Percentiles rank a stretch among this genome's conserved stretches.
Conservation (phyloP, 2,888 invertebrate genomes). For the Heliconius hortense region DNA sequence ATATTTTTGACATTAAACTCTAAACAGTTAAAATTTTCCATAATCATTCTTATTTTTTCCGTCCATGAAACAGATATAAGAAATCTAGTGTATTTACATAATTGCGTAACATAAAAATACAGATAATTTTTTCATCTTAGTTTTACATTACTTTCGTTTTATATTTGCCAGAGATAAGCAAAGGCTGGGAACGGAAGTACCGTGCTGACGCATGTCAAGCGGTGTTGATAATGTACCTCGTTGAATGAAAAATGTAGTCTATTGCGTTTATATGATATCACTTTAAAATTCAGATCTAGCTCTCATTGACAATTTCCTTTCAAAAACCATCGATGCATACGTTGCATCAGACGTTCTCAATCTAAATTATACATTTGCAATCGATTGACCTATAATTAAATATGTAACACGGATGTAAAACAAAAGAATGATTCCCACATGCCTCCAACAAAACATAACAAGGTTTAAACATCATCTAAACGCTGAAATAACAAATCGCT, state of each 20-base stretch:
- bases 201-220: conserved; percentile 62
- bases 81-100: conserved; percentile 46
- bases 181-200: conserved; percentile 74
- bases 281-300: not conserved
- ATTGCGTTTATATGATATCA: conserved; percentile 23
- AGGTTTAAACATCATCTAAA: conserved; percentile 75
- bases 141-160: conserved; percentile 64
- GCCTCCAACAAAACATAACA: conserved; percentile 78
- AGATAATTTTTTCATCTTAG: conserved; percentile 52
- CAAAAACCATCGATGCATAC: not conserved
- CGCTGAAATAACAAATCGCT: conserved; percentile 80
- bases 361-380: not conserved
- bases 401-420: conserved; percentile 75
- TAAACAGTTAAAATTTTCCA: conserved; percentile 16
- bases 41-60: conserved; percentile 20
- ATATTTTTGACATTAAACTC: not conserved
- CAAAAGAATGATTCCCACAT: conserved; percentile 82
- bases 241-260: conserved; percentile 43
- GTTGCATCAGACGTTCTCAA: not conserved
- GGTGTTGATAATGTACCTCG: conserved; percentile 54
- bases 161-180: conserved; percentile 73
- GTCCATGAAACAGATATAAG: conserved; percentile 27
- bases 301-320: not conserved
- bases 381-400: conserved; percentile 55
- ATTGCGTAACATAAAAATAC: conserved; percentile 46